These are phyloP conservation scores for Eristalis arbustorum DNA, from an alignment of 2,888 invertebrate species.

Conservation along the genomic window DNA sequence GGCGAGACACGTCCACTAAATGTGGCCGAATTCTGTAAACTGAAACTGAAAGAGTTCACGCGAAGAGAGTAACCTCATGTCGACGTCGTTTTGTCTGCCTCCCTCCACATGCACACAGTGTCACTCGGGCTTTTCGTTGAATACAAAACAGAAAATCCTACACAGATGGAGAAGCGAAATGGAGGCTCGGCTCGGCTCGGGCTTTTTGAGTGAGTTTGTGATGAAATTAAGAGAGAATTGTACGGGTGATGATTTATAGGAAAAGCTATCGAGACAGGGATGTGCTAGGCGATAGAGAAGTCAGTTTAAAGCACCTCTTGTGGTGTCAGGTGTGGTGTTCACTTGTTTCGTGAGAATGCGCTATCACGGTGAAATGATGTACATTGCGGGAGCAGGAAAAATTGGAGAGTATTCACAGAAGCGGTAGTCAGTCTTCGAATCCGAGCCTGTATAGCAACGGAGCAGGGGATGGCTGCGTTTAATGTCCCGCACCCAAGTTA, in stretches of 20 bases:
- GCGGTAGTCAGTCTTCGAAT: no score
- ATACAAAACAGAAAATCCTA: neutral
- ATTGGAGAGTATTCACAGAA: no score
- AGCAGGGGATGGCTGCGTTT: no score
- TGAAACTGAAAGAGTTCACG: conserved; percentile 51
- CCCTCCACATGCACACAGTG: neutral
- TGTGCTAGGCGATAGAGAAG: neutral
- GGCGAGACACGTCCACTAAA: conserved; percentile 66
- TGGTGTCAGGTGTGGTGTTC: no score
- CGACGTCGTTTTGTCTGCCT: neutral
- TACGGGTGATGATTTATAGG: neutral
- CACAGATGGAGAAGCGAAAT: neutral
- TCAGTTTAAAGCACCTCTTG: neutral
- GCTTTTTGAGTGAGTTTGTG: neutral
- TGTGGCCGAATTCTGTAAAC: conserved; percentile 71
- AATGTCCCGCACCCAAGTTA: no score
- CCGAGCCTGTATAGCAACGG: no score
- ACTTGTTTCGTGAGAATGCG: no score
- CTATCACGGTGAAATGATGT: no score
- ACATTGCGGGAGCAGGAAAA: no score
- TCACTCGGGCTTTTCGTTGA: no score
- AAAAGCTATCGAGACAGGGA: conserved; percentile 15
- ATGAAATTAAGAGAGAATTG: conserved; percentile 6
- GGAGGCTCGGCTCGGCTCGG: conserved; percentile 31
- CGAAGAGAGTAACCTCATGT: conserved; percentile 40